Conservation (phyloP, 2,113 vertebrate species). For the Nipponia nippon region DNA sequence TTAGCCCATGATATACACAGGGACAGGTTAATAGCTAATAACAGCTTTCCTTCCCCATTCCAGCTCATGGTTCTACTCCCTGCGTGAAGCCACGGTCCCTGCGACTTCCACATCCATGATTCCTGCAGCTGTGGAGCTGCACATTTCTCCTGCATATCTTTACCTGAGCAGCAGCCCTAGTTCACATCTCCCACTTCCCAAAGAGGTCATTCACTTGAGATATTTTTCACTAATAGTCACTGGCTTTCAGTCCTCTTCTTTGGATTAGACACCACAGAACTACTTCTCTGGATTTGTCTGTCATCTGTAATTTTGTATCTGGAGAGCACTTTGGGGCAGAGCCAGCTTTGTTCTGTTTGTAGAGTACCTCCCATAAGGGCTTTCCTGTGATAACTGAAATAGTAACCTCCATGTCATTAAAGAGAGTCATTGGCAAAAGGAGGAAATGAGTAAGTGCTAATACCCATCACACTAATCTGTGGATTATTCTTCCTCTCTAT, state of each 20-base stretch:
- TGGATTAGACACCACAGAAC: background rate
- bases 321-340: background rate
- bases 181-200: background rate
- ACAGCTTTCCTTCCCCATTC: background rate
- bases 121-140: background rate
- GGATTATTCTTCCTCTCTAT: background rate
- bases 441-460: background rate
- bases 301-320: background rate
- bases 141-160: background rate
- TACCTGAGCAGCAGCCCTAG: background rate
- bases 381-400: background rate
- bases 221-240: background rate
- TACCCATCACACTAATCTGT: background rate
- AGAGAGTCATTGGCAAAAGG: background rate
- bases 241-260: background rate
- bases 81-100: fast-evolving
- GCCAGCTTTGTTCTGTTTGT: background rate
- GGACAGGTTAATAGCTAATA: background rate
- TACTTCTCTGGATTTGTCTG: background rate
- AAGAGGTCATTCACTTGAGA: background rate
- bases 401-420: background rate
- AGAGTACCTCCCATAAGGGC: background rate
- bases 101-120: background rate
- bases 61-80: background rate
- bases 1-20: background rate